Base-by-base conservation (phyloP, 2,797 vertebrate genomes). In the Catamblyrhynchus diadema region DNA sequence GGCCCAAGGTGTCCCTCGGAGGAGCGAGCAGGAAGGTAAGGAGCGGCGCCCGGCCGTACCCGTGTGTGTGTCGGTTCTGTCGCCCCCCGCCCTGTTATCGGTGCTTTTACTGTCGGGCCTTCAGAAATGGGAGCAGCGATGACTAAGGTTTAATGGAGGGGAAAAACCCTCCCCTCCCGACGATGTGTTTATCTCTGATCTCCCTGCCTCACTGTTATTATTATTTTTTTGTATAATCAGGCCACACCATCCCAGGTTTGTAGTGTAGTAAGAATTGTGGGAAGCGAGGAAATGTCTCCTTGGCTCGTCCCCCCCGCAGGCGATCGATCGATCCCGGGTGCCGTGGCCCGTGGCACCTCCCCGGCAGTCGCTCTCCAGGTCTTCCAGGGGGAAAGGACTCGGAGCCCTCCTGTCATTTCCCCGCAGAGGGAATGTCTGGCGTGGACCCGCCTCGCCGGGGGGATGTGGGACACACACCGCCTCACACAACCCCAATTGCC, bases 1-100 rank as follows among this genome's bases (percentile, higher is more conserved):
- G 99, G 98, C 99, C 99, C 97, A 99, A 99, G 97, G 99, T 99
- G 88, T 99, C 99, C 73, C 99, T 99, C 88, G 99, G 99, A 91
- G 99, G 99, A 98, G 99, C 99, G 44, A 99, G 99, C 95, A 98
- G 98, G 98, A 99, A 99, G 98, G 99, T 99, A 96, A 96, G 97
- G 33, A 80, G 37, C 47, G 60, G 70, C 61, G 61, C 32, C 47
- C 18, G 53, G 27, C 77, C 42, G 72, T 57, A 42, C 53, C 53
- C 17, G 60, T 61, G 62, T 60, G 15, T 27, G 10, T 81, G 62
- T 88, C 67, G n/a, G 32, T 66, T 60, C 59, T 27, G 47, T 47
- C 59, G 67, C 5, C 81, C 75, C 78, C 50, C 44, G 6, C 8
- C 37, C 21, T 61, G 44, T 21, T 57, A 39, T 35, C 66, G 64